These are phyloP conservation scores for Ctena decussata DNA, from an alignment of 2,888 invertebrate genomes.

Conservation along the genomic window DNA sequence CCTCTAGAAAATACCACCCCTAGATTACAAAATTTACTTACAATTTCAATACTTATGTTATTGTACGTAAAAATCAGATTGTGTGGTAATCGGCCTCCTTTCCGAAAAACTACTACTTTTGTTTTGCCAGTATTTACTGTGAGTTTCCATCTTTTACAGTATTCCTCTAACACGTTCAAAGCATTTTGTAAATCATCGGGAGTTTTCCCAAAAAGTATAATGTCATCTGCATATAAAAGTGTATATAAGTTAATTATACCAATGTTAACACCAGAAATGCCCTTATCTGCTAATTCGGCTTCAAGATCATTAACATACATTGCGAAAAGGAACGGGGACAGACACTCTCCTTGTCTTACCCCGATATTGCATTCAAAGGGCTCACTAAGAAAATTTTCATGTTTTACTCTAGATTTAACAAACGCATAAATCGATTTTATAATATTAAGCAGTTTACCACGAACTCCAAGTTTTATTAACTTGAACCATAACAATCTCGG, in stretches of 20 bases:
- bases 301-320: not conserved
- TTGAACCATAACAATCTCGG: not conserved
- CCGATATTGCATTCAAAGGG: not conserved
- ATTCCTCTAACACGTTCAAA: not conserved
- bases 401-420: not conserved
- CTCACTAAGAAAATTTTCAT: not conserved
- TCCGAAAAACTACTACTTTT: not conserved
- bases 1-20: no score
- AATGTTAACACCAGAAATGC: not conserved
- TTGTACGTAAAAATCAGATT: no score
- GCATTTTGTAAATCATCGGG: not conserved
- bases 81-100: not conserved
- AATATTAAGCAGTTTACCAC: not conserved
- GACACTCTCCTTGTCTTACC: not conserved
- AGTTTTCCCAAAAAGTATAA: not conserved
- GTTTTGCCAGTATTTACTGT: not conserved
- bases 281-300: not conserved
- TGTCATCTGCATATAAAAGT: not conserved
- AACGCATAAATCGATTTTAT: not conserved
- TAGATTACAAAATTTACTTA: no score
- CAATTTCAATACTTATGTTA: no score
- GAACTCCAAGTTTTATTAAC: not conserved
- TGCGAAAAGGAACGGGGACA: no score
- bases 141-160: not conserved
- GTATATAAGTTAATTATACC: not conserved